A percentile compares a stretch with the other conserved stretches of the same genome.
Conservation (phyloP, 2,797 vertebrate genomes). For the Pangasius sanitwongsei region DNA sequence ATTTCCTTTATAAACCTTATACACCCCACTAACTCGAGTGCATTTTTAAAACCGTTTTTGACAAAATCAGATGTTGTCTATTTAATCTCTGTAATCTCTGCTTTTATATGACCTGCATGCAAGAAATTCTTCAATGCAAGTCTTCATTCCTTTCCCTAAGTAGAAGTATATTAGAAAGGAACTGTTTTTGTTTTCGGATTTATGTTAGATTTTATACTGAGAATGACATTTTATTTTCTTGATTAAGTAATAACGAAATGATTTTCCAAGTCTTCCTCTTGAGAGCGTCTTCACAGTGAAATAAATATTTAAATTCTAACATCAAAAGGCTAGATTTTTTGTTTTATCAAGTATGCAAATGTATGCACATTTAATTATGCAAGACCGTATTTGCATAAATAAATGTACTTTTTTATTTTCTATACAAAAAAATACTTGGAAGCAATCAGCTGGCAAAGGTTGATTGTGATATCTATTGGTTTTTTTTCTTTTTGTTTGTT, state of each 20-base stretch:
- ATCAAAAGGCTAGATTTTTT: neutral
- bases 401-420: neutral
- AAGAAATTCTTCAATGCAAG: neutral
- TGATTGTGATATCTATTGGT: neutral
- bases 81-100: neutral
- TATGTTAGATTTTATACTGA: neutral
- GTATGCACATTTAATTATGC: conserved; percentile 2
- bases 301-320: neutral
- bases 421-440: neutral
- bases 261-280: neutral
- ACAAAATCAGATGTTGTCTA: neutral
- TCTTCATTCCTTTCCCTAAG: neutral
- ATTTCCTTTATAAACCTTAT: neutral
- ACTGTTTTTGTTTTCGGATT: neutral
- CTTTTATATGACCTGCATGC: neutral
- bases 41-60: neutral
- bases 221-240: neutral
- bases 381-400: neutral
- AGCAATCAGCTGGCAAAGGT: neutral
- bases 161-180: neutral
- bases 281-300: neutral
- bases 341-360: conserved; percentile 7
- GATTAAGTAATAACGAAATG: neutral
- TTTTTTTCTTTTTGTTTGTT: neutral
- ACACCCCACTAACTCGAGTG: neutral